Evolutionary conservation across 2,888 invertebrate genomes (phyloP).

Genomic region (Portevinia maculata): DNA sequence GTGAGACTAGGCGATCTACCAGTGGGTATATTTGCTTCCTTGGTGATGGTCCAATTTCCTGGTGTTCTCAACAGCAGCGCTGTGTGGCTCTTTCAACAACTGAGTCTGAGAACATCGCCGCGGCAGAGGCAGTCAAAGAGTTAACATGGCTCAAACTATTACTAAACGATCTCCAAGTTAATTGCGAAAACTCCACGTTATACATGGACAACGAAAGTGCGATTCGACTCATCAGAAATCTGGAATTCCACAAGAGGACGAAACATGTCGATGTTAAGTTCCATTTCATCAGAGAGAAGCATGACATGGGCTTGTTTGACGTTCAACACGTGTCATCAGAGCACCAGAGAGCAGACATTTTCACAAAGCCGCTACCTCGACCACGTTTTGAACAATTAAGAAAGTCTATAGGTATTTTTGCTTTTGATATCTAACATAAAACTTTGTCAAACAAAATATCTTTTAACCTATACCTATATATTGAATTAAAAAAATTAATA

Average conservation of each 20-base stretch:
- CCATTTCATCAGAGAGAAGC: too few species aligned
- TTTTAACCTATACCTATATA: too few species aligned
- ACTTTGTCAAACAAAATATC: too few species aligned
- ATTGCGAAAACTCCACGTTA: conserved; percentile 46
- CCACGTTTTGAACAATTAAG: too few species aligned
- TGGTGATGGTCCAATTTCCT: conserved; percentile 15
- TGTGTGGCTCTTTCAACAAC: conserved; percentile 76
- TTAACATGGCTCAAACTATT: conserved; percentile 76
- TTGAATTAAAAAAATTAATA: too few species aligned
- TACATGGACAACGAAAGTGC: conserved; percentile 76
- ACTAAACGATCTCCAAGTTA: conserved; percentile 11
- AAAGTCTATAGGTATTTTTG: too few species aligned
- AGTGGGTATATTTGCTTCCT: conserved; percentile 18
- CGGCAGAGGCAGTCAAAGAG: conserved; percentile 75
- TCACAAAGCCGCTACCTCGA: too few species aligned
- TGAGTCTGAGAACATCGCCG: conserved; percentile 76
- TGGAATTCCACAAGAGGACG: conserved; percentile 49
- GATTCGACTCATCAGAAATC: conserved; percentile 33
- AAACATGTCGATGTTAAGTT: too few species aligned
- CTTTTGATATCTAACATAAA: too few species aligned
- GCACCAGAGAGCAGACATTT: too few species aligned
- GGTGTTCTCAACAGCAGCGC: not conserved
- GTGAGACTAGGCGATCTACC: conserved; percentile 18
- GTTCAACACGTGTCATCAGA: too few species aligned
- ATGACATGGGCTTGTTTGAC: too few species aligned